phyloP scores from a whole-genome alignment of 1,140 invertebrate genomes.

The Drosophila navojoa region DNA sequence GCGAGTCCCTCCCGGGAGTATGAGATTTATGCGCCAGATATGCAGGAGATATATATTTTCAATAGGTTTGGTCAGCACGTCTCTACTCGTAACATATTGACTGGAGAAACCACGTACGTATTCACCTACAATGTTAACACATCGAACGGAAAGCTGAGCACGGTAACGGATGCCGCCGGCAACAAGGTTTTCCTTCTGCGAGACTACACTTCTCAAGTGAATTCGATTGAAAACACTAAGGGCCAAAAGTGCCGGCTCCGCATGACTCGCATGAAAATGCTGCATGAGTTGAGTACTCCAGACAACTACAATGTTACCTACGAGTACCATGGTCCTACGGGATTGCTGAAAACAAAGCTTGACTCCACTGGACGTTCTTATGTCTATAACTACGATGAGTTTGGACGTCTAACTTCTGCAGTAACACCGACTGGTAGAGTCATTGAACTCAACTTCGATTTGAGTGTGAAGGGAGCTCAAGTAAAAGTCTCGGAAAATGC shows the following conservation, averaged over 20 bases:
- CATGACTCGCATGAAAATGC: slow-evolving; percentile 94
- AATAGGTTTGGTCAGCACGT: slow-evolving; percentile 98
- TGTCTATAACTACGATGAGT: slow-evolving; percentile 97
- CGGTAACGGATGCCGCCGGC: slow-evolving; percentile 95
- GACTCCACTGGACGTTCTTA: slow-evolving; percentile 96
- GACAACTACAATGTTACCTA: slow-evolving; percentile 97
- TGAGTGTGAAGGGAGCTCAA: slow-evolving; percentile 94
- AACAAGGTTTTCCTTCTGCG: slow-evolving; percentile 95
- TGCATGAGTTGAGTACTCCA: slow-evolving; percentile 94
- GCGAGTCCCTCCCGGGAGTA: slow-evolving; percentile 93
- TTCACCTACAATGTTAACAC: slow-evolving; percentile 98
- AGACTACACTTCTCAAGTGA: slow-evolving; percentile 94
- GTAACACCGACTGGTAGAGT: slow-evolving; percentile 96
- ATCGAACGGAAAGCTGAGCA: slow-evolving; percentile 96
- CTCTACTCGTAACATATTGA: slow-evolving; percentile 95
- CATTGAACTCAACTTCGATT: slow-evolving; percentile 92
- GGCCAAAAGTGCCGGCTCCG: slow-evolving; percentile 95
- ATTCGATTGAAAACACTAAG: slow-evolving; percentile 97
- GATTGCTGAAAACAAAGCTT: slow-evolving; percentile 93
- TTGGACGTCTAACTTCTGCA: slow-evolving; percentile 94
- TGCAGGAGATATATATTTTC: slow-evolving; percentile 97
- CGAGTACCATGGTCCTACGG: slow-evolving; percentile 95
- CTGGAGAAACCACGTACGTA: slow-evolving; percentile 94
- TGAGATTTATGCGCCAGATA: slow-evolving; percentile 97
- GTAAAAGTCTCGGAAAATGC: slow-evolving; percentile 93